Base-by-base conservation (phyloP, 2,888 invertebrate species). In the Timema cristinae region DNA sequence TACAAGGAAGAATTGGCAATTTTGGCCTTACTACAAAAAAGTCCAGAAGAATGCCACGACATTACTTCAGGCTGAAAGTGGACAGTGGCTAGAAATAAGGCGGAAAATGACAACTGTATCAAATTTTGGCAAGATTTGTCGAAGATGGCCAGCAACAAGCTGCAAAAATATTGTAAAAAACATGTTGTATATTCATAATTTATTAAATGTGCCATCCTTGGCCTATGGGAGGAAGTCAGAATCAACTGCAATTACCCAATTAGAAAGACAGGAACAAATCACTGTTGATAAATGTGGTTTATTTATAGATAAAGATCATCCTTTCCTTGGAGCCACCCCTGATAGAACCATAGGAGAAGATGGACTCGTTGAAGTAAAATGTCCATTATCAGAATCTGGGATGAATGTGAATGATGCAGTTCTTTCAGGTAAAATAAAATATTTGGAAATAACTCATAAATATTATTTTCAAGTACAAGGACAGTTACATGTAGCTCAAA, bases 311-410 rank as follows among this genome's bases (percentile, higher is more conserved):
- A 48, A 66, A 48, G 69, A 77, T 48, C 48, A 68, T n/a, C 72
- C 56, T 10, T 71, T 51, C 67, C 71, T 77, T 8, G 77, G 76
- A 7, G 77, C 77, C 67, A 74, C 75, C 52, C 76, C 77, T 2
- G 78, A 78, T 71, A 76, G 77, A 48, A 67, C 77, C 2, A 59
- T 70, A 48, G 77, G 72, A 63, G 68, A 70, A n/a, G 73, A 76
- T 68, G 74, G 73, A 7, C 74, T 77, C 48, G 51, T 78, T 7
- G 77, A 78, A 71, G 73, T 78, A 0, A 78, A 78, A 71, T 77
- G 77, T 70, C 76, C 76, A 0, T 69, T 63, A 13, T 72, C 72
- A 11, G 76, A 73, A 11, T 16, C 66, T n/a, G 70, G 77, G 47
- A 32, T 71, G 4, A 52, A 66, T 49, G 52, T 74, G 9, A 56